These are phyloP conservation scores for Garrulus glandarius DNA, from an alignment of 2,797 vertebrate genomes.

Conservation along the genomic window DNA sequence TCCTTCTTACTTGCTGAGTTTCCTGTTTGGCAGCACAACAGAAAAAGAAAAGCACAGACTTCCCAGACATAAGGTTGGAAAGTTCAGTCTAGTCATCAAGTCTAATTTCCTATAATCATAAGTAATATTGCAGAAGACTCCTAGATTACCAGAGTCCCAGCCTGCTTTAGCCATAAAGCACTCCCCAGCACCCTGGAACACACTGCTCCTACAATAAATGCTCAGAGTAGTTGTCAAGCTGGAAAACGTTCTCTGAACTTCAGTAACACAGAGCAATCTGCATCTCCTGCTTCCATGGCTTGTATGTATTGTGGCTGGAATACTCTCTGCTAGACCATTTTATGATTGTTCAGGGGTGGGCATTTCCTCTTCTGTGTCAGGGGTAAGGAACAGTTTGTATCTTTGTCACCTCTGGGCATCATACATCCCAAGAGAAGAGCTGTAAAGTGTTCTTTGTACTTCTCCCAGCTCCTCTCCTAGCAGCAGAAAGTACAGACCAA, in stretches of 20 bases:
- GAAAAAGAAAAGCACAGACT: background rate
- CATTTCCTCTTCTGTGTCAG: background rate
- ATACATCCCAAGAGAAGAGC: background rate
- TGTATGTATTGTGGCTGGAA: rapidly evolving
- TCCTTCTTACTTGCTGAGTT: background rate
- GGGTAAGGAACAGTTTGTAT: background rate
- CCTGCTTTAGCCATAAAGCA: background rate
- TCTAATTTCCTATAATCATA: background rate
- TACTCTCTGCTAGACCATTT: background rate
- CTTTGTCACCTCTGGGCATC: background rate
- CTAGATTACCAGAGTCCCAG: background rate
- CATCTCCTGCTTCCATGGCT: background rate
- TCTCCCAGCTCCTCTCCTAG: background rate
- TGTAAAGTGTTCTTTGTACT: background rate
- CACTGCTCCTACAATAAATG: background rate
- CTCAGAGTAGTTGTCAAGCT: background rate
- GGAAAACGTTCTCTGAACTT: background rate
- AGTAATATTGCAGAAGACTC: background rate
- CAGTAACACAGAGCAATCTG: background rate
- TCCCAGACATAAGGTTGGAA: background rate
- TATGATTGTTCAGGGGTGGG: background rate
- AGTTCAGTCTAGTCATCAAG: background rate
- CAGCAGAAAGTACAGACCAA: background rate
- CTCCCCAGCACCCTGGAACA: background rate
- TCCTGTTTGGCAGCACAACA: background rate